Base-by-base conservation (phyloP, 2,888 invertebrate genomes). In the Piscicola geometra region DNA sequence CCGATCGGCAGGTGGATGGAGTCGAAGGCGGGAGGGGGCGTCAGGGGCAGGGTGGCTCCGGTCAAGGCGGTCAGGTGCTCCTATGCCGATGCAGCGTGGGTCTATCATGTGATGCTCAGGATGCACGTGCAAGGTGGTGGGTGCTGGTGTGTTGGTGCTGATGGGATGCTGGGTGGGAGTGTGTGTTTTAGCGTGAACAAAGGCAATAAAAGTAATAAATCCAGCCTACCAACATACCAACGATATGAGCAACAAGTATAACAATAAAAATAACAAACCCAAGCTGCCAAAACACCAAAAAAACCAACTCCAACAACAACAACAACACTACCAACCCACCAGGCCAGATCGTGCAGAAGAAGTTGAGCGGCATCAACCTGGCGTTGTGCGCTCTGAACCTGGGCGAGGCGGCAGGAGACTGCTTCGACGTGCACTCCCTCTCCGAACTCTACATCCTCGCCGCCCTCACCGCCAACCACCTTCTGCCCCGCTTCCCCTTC, bases 371-470 rank as follows among this genome's bases (percentile, higher is more conserved):
- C n/a, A 72, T 93, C 0, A 89, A 92, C 79, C 86, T 94, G 77
- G 91, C 93, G 0, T 85, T 96, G 36, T 91, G 90, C 82, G 91
- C 94, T 0, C 89, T 93, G 33, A 95, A 95, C 86, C 88, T 94
- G 84, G 93, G 93, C 0, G 94, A 96, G 85, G 91, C 91, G 35
- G 90, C 93, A 0, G 90, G 90, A 0, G 82, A 83, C 47, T 86
- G 89, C 68, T 88, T 92, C 76, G 88, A 90, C 1, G 87, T 89
- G 3, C 87, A 89, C 56, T 88, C 89, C 77, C 84, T 92, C 79
- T 91, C 93, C 0, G 92, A 93, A 82, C 91, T 94, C 36, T 94
- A 94, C 83, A 90, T 93, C 2, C 91, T 91, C 3, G 90, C 91
- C 0, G 93, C 93, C 0, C 84, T 95, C 68, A 89, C 91, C n/a